Evolutionary conservation across 2,888 invertebrate species (phyloP).

Genomic region (Rhynchonema sp.): DNA sequence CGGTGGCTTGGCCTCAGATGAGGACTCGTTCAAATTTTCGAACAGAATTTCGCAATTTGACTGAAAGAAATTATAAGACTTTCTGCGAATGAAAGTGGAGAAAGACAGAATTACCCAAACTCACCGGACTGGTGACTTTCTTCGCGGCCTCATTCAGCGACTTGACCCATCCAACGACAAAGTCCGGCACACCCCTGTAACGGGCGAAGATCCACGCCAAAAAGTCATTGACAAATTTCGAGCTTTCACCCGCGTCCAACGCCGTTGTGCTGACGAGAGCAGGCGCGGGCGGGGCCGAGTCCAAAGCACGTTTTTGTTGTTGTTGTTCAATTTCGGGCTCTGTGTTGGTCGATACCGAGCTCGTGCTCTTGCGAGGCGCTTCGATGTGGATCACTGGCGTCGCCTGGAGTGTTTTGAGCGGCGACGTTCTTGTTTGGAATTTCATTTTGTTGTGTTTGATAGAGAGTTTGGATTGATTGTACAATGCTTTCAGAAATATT

Average conservation of each 20-base stretch:
- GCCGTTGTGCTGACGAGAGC: background rate
- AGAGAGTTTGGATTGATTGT: too few relatives aligned
- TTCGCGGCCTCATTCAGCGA: constrained; percentile 31
- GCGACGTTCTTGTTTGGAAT: too few relatives aligned
- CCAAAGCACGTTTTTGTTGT: too few relatives aligned
- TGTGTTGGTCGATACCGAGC: background rate
- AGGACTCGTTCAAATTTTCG: constrained; percentile 18
- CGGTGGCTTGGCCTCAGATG: constrained; percentile 13
- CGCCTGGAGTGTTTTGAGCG: too few relatives aligned
- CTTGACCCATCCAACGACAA: constrained; percentile 30
- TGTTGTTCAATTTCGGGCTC: too few relatives aligned
- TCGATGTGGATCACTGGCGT: too few relatives aligned
- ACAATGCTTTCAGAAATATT: too few relatives aligned
- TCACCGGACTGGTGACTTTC: constrained; percentile 27
- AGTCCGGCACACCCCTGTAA: constrained; percentile 4
- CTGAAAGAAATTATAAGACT: too few relatives aligned
- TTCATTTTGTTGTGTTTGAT: too few relatives aligned
- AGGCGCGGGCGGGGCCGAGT: background rate
- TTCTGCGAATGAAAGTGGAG: too few relatives aligned
- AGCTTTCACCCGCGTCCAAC: background rate
- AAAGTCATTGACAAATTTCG: background rate
- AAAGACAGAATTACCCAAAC: background rate
- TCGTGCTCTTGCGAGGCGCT: too few relatives aligned
- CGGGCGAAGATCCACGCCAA: background rate
- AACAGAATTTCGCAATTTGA: constrained; percentile 21